phyloP scores from a whole-genome alignment of 2,797 vertebrate species.

The Mycteria americana region DNA sequence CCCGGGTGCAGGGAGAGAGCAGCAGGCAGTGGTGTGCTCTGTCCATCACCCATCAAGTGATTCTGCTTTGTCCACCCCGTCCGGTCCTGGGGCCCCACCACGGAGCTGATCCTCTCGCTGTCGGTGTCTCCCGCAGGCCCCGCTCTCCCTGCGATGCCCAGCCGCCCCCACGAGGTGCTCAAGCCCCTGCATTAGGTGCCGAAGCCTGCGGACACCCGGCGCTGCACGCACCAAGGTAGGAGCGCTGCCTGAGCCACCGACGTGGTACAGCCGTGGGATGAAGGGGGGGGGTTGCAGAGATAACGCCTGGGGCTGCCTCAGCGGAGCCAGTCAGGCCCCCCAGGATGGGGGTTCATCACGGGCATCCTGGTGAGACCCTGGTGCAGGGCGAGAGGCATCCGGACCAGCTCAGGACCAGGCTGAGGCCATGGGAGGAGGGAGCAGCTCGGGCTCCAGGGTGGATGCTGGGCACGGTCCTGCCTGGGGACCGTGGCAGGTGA shows the following conservation, averaged over 20 bases:
- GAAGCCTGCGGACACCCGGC: not conserved
- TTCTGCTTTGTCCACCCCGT: not conserved
- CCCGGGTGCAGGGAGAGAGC: not conserved
- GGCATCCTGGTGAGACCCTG: not conserved
- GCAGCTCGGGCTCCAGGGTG: not conserved
- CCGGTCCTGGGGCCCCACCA: not conserved
- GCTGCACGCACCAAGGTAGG: slow-evolving; percentile 49
- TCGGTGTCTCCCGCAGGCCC: slow-evolving; percentile 20
- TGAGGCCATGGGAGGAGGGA: not conserved
- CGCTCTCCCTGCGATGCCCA: slow-evolving; percentile 47
- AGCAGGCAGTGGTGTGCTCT: not conserved
- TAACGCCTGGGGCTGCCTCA: not conserved
- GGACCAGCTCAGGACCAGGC: not conserved
- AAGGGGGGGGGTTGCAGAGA: not conserved
- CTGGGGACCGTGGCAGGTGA: not conserved
- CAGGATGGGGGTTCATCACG: not conserved
- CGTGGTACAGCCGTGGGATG: not conserved
- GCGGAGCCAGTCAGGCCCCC: not conserved
- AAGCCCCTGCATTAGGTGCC: not conserved
- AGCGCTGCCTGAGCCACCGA: rapidly evolving
- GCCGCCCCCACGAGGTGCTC: not conserved
- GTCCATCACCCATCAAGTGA: not conserved
- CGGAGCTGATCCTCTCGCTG: not conserved
- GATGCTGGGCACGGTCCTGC: not conserved
- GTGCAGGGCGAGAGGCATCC: not conserved